Conservation (phyloP, 2,113 vertebrate genomes). For the Paramisgurnus dabryanus region DNA sequence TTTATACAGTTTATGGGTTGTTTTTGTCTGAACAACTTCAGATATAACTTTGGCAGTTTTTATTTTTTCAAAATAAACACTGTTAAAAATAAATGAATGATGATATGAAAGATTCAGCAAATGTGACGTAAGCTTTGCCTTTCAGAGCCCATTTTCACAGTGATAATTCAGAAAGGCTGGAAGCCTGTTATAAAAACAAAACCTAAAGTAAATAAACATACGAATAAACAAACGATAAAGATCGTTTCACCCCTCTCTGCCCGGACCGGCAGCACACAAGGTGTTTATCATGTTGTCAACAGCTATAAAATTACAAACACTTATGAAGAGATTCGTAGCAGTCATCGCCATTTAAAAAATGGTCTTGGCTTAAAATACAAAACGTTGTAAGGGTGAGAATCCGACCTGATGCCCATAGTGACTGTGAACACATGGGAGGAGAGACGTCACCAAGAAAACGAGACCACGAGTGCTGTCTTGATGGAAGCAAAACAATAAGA, state of each 20-base stretch:
- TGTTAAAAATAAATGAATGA: constrained; percentile 82
- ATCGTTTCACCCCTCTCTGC: constrained; percentile 61
- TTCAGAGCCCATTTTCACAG: constrained; percentile 95
- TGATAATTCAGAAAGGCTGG: constrained; percentile 95
- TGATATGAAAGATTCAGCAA: constrained; percentile 82
- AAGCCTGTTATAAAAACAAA: constrained; percentile 62
- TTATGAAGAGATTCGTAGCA: constrained; percentile 88
- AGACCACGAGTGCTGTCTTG: constrained; percentile 68
- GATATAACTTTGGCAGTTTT: constrained; percentile 88
- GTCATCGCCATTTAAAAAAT: constrained; percentile 87
- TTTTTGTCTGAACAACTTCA: constrained; percentile 80
- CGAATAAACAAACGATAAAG: constrained; percentile 49
- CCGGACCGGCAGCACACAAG: constrained; percentile 72
- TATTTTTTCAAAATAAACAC: constrained; percentile 75
- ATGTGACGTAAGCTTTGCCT: constrained; percentile 83
- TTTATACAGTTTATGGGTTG: constrained; percentile 77
- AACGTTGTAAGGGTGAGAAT: constrained; percentile 67
- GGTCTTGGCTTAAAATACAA: constrained; percentile 80
- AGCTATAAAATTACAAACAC: constrained; percentile 98
- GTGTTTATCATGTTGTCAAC: constrained; percentile 71
- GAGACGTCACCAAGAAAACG: constrained; percentile 62
- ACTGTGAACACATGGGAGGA: constrained; percentile 71
- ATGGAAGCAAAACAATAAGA: constrained; percentile 66
- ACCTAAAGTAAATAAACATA: constrained; percentile 39
- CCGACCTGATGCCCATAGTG: constrained; percentile 63